phyloP scores from a whole-genome alignment of 2,113 vertebrate species.

The western clawed frog (Xenopus tropicalis) region UCB_Xtro_10.0 CM004448.2:18139501-18140000 shows the following conservation, averaged over 20 bases:
- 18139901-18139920: conserved; percentile 8
- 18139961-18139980: too few species aligned
- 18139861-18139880: conserved; percentile 20
- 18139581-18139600: conserved; percentile 27
- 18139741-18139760: conserved; percentile 33
- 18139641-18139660: background rate
- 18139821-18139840: conserved; percentile 39
- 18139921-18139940: background rate
- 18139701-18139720: conserved; percentile 41
- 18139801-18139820: conserved; percentile 25
- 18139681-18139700: conserved; percentile 35
- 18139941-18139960: background rate
- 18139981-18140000: too few species aligned
- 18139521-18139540: conserved; percentile 38
- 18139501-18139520: conserved; percentile 37
- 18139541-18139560: conserved; percentile 34
- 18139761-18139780: conserved; percentile 33
- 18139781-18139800: conserved; percentile 33
- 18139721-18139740: conserved; percentile 44
- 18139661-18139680: conserved; percentile 31
- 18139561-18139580: conserved; percentile 40
- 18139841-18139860: conserved; percentile 23
- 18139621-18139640: conserved; percentile 40
- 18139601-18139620: conserved; percentile 18
- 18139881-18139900: conserved; percentile 1